Evolutionary conservation across 1,140 invertebrate genomes (phyloP).

Genomic region (Procambarus clarkii): DNA sequence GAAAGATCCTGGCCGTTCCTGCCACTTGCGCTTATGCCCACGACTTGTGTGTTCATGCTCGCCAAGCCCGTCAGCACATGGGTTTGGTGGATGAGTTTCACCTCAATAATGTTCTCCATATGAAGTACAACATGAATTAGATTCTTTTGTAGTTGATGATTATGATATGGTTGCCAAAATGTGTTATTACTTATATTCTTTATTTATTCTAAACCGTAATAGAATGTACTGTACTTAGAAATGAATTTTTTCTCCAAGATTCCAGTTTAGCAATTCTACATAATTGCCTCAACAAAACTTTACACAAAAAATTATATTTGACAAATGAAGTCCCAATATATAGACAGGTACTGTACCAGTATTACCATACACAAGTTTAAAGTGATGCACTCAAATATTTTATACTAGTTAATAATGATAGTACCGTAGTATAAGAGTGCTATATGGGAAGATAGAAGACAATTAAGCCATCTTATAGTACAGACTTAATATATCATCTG

Average conservation of each 20-base stretch:
- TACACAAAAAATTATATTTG: not conserved
- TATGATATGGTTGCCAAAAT: constrained; percentile 26
- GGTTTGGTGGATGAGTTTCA: constrained; percentile 62
- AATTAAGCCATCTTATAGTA: no score
- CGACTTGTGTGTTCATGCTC: constrained; percentile 62
- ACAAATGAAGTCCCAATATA: not conserved
- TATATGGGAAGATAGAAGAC: not conserved
- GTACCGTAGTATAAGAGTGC: not conserved
- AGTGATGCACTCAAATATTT: not conserved
- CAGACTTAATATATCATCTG: no score
- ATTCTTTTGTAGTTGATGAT: constrained; percentile 21
- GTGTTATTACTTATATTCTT: not conserved
- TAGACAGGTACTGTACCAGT: no score
- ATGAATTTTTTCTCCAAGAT: no score
- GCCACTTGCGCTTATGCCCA: constrained; percentile 71
- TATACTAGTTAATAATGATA: not conserved
- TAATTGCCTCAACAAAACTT: not conserved
- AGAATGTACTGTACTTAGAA: not conserved
- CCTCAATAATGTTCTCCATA: constrained; percentile 71
- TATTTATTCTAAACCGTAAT: not conserved
- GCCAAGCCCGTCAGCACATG: constrained; percentile 64
- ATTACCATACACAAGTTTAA: not conserved
- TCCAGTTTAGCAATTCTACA: not conserved
- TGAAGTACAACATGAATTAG: constrained; percentile 72
- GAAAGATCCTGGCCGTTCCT: constrained; percentile 70